Conservation (phyloP, 2,888 invertebrate species). For the Diabrotica balteata region DNA sequence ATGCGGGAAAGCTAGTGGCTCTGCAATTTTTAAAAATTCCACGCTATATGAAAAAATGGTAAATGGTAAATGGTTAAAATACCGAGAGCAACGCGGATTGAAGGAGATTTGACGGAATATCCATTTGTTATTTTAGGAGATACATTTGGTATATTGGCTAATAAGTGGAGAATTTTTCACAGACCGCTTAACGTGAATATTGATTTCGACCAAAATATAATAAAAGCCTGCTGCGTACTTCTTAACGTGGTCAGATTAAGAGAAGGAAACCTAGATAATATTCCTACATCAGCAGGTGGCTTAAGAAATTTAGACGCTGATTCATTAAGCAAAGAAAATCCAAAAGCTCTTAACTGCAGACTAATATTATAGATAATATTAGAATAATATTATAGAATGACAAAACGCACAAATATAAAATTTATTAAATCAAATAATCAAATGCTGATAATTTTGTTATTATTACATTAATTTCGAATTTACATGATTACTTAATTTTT, state of each 20-base stretch:
- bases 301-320: constrained; percentile 3
- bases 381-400: too few relatives aligned
- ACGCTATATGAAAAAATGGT: too few relatives aligned
- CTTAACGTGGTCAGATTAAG: constrained; percentile 23
- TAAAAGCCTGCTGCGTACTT: constrained; percentile 21
- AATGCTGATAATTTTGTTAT: constrained; percentile 10
- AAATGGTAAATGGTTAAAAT: too few relatives aligned
- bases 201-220: constrained; percentile 16
- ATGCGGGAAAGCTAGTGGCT: constrained; percentile 20
- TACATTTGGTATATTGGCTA: constrained; percentile 4
- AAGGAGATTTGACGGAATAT: constrained; percentile 16
- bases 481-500: background rate
- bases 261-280: constrained; percentile 17
- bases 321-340: background rate
- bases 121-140: constrained; percentile 26
- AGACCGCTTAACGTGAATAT: constrained; percentile 10
- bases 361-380: too few relatives aligned
- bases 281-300: constrained; percentile 19
- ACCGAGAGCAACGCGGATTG: background rate
- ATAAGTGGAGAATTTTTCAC: constrained; percentile 11
- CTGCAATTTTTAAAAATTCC: background rate
- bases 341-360: too few relatives aligned
- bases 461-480: constrained; percentile 7
- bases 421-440: constrained; percentile 2
- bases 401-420: too few relatives aligned